Conservation (phyloP, 2,888 invertebrate species). For the Drosophila testacea region DNA sequence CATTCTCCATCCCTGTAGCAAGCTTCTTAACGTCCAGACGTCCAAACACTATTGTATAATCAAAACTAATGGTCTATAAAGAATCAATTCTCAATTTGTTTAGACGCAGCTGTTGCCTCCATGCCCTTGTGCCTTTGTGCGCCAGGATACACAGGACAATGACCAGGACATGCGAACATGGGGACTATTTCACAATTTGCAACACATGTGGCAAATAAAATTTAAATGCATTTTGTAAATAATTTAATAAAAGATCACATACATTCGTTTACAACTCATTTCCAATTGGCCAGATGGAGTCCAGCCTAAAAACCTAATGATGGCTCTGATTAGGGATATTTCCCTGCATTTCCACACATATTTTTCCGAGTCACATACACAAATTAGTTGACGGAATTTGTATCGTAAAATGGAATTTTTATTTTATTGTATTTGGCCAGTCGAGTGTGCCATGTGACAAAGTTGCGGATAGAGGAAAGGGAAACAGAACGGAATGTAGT, state of each 20-base stretch:
- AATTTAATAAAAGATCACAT: slow-evolving; percentile 50
- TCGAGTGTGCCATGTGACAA: slow-evolving; percentile 44
- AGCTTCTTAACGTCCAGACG: slow-evolving; percentile 35
- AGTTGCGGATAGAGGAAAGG: not conserved
- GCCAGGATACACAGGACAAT: slow-evolving; percentile 43
- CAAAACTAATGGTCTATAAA: slow-evolving; percentile 83
- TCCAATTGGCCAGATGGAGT: slow-evolving; percentile 26
- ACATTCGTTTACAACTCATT: slow-evolving; percentile 23
- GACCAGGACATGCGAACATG: slow-evolving; percentile 20
- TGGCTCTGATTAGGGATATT: slow-evolving; percentile 29
- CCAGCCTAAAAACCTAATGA: slow-evolving; percentile 13
- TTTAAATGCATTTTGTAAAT: slow-evolving; percentile 72
- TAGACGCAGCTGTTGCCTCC: slow-evolving; percentile 72
- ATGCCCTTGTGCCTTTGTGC: not conserved
- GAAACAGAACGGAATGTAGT: not conserved
- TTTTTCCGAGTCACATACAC: slow-evolving; percentile 29
- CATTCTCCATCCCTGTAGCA: not conserved
- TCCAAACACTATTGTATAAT: slow-evolving; percentile 73
- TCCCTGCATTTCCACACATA: slow-evolving; percentile 4
- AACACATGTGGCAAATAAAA: slow-evolving; percentile 77
- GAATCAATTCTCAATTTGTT: slow-evolving; percentile 83
- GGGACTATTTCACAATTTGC: slow-evolving; percentile 33
- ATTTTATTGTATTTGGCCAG: slow-evolving; percentile 48
- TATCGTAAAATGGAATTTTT: slow-evolving; percentile 63
- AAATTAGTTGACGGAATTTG: slow-evolving; percentile 74